phyloP scores from a whole-genome alignment of 2,888 invertebrate species.

The Taenaris catops region DNA sequence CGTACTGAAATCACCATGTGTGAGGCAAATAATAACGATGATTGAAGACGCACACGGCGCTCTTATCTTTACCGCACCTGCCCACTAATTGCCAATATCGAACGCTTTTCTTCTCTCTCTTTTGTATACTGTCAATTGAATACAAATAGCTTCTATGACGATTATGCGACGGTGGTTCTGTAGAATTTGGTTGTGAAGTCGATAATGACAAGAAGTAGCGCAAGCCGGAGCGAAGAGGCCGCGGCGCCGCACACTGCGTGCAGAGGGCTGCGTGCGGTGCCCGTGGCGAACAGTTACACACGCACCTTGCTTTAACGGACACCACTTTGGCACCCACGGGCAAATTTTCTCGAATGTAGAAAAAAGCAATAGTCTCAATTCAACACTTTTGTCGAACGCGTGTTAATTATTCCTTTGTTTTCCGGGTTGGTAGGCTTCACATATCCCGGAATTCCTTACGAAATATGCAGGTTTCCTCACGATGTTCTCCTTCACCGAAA shows the following conservation, averaged over 20 bases:
- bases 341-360: slow-evolving; percentile 98
- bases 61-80: slow-evolving; percentile 57
- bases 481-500: too few relatives aligned
- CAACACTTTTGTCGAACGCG: too few relatives aligned
- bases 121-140: too few relatives aligned
- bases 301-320: slow-evolving; percentile 99
- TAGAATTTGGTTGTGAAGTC: neutral
- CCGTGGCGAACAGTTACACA: slow-evolving; percentile 78
- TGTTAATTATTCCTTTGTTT: too few relatives aligned
- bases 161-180: too few relatives aligned
- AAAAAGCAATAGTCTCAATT: too few relatives aligned
- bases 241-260: slow-evolving; percentile 58
- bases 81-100: slow-evolving; percentile 24
- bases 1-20: slow-evolving; percentile 65
- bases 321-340: slow-evolving; percentile 98
- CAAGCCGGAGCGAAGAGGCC: slow-evolving; percentile 15
- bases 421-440: too few relatives aligned
- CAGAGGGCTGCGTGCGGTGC: slow-evolving; percentile 83
- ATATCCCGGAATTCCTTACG: too few relatives aligned
- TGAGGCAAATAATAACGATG: slow-evolving; percentile 62
- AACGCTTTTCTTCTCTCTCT: slow-evolving; percentile 1
- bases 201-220: slow-evolving; percentile 17
- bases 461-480: too few relatives aligned
- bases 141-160: too few relatives aligned
- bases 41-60: slow-evolving; percentile 52